phyloP scores from a whole-genome alignment of 2,888 invertebrate genomes.

The Pediacus dermestoides region DNA sequence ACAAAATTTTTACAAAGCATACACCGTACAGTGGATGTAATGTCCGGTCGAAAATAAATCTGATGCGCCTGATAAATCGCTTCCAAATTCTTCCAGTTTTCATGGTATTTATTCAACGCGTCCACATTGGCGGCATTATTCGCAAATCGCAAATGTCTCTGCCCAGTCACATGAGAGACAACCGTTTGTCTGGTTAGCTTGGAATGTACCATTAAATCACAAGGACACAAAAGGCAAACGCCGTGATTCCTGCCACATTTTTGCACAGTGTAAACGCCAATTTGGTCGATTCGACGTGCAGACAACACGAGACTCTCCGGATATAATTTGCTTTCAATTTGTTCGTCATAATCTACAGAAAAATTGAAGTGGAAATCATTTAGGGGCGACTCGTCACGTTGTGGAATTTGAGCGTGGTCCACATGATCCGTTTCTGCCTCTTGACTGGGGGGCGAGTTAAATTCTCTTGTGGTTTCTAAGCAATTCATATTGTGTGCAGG shows the following conservation, averaged over 20 bases:
- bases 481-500: too few relatives aligned
- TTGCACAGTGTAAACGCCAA: conserved; percentile 29
- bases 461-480: too few relatives aligned
- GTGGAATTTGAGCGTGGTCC: conserved; percentile 7
- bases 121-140: conserved; percentile 10
- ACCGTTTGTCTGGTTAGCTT: conserved; percentile 24
- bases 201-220: conserved; percentile 24
- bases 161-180: conserved; percentile 33
- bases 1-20: conserved; percentile 25
- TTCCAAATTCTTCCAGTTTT: conserved; percentile 34
- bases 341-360: conserved; percentile 24
- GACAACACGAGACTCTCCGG: conserved; percentile 27
- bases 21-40: conserved; percentile 20
- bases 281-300: conserved; percentile 27
- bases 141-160: conserved; percentile 29
- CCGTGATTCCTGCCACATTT: conserved; percentile 23
- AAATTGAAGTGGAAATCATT: conserved; percentile 35
- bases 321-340: conserved; percentile 28
- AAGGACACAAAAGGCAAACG: conserved; percentile 35
- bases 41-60: conserved; percentile 32
- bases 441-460: too few relatives aligned
- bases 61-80: conserved; percentile 36
- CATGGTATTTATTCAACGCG: conserved; percentile 33
- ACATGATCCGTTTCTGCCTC: neutral
- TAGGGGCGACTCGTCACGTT: conserved; percentile 10